These are phyloP conservation scores for Panthera leo DNA, from an alignment of 2,113 vertebrate species.

Conservation along the genomic window DNA sequence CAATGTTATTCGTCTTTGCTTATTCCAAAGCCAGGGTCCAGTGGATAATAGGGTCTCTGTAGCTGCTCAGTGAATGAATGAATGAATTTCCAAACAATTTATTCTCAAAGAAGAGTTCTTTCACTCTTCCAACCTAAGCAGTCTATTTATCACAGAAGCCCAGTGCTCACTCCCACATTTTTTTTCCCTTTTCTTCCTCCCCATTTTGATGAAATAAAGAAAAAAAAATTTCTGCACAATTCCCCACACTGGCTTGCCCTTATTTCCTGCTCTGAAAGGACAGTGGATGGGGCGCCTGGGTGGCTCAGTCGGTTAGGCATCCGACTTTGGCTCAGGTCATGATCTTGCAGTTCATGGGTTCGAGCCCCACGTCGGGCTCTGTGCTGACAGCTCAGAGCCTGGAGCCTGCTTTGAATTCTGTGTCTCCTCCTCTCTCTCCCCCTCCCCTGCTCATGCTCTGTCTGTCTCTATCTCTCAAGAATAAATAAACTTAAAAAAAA, in stretches of 20 bases:
- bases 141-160: not conserved
- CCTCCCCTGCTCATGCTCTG: no score
- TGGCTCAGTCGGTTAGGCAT: no score
- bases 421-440: no score
- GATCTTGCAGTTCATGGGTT: no score
- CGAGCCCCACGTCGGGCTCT: no score
- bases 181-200: not conserved
- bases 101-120: not conserved
- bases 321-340: no score
- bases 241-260: not conserved
- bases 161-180: not conserved
- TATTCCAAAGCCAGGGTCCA: not conserved
- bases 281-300: not conserved
- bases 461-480: no score
- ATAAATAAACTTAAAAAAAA: no score
- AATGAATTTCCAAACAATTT: not conserved
- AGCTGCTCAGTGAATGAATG: not conserved
- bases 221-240: not conserved
- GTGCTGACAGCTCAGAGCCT: no score
- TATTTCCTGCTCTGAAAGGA: not conserved
- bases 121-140: not conserved
- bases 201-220: constrained; percentile 32
- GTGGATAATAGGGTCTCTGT: not conserved
- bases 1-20: not conserved
- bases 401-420: no score